phyloP scores from a whole-genome alignment of 2,888 invertebrate genomes.

The Lasioglossum villosulum region DNA sequence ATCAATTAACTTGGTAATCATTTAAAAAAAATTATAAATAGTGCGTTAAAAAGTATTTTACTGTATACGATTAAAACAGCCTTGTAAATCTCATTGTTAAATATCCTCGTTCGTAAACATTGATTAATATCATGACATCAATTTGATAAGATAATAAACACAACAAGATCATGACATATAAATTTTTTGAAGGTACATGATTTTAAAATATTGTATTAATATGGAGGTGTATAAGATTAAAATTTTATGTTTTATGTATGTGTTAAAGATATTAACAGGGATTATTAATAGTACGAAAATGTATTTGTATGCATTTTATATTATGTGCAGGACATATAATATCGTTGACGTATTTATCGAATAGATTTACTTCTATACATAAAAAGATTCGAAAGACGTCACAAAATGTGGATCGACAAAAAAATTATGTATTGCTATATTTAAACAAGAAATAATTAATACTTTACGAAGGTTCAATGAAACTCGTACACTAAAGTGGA shows the following conservation, averaged over 20 bases:
- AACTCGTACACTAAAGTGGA: background rate
- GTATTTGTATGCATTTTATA: background rate
- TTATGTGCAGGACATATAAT: background rate
- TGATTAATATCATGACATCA: background rate
- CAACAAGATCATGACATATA: background rate
- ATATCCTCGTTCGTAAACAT: background rate
- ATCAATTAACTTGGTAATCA: background rate
- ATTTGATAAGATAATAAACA: background rate
- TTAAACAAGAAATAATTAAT: background rate
- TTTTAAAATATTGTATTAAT: background rate
- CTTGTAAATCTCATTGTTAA: background rate
- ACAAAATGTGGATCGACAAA: background rate
- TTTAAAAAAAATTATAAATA: background rate
- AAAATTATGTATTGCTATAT: background rate
- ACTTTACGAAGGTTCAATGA: background rate
- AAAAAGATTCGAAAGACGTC: background rate
- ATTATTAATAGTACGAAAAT: background rate
- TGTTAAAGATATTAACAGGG: background rate
- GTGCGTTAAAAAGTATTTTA: background rate
- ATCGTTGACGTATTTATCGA: too few relatives aligned
- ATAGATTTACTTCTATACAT: background rate
- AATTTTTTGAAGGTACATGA: background rate
- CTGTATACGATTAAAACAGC: background rate
- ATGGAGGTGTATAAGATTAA: background rate
- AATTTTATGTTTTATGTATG: background rate